Conservation (phyloP, 2,797 vertebrate species). For the Fistularia commersonii region DNA sequence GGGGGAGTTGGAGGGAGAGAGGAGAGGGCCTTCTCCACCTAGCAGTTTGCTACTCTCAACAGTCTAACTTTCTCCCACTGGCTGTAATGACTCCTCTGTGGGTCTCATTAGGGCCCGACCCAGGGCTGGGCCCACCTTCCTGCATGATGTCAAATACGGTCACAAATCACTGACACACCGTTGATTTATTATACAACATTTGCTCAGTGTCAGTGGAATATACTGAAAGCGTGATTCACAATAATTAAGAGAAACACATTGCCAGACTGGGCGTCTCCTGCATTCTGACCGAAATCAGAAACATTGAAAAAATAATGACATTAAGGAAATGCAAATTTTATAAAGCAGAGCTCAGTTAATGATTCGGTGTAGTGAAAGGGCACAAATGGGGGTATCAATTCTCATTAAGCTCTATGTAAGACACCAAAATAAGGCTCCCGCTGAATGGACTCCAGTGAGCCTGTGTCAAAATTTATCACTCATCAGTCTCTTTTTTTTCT, state of each 20-base stretch:
- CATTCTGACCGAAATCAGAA: no score
- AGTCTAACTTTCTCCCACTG: slow-evolving; percentile 55
- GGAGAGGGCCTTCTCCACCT: slow-evolving; percentile 34
- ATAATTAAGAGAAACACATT: no score
- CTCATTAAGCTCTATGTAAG: slow-evolving; percentile 18
- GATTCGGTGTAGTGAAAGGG: slow-evolving; percentile 8
- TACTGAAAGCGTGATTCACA: not conserved
- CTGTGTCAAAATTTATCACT: slow-evolving; percentile 49
- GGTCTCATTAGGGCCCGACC: slow-evolving; percentile 58
- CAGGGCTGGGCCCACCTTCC: slow-evolving; percentile 40
- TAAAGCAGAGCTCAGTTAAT: not conserved
- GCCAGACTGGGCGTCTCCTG: no score
- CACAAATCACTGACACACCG: slow-evolving; percentile 16
- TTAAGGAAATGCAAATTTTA: no score
- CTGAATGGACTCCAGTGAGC: slow-evolving; percentile 44
- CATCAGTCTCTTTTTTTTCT: slow-evolving; percentile 35
- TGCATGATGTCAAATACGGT: slow-evolving; percentile 50
- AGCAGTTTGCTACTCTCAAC: slow-evolving; percentile 47
- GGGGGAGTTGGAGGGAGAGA: slow-evolving; percentile 6
- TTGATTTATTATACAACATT: slow-evolving; percentile 6
- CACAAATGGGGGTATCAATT: slow-evolving; percentile 22
- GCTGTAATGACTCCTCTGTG: slow-evolving; percentile 55
- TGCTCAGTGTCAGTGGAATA: not conserved
- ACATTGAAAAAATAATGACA: no score
- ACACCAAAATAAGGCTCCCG: slow-evolving; percentile 14